Evolutionary conservation across 2,797 vertebrate species (phyloP).

Genomic region (Threskiornis aethiopicus): DNA sequence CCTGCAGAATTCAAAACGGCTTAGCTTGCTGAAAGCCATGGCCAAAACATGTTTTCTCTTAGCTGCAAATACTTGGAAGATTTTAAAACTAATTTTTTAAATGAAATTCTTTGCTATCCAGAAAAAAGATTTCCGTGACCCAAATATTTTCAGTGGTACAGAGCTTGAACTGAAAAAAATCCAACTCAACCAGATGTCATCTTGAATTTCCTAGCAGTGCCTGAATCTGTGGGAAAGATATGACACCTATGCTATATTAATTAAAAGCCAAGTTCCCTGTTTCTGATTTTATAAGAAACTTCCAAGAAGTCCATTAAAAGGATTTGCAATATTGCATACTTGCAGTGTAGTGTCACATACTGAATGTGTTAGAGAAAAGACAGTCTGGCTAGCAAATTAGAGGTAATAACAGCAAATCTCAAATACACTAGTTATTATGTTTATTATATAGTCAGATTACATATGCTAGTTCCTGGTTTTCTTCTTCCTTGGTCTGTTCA

Average conservation of each 20-base stretch:
- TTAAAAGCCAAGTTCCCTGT: neutral
- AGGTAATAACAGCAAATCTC: conserved; percentile 39
- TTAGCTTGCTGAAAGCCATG: conserved; percentile 47
- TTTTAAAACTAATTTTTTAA: conserved; percentile 35
- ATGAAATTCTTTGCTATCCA: conserved; percentile 28
- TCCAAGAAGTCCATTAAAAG: neutral
- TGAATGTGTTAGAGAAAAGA: conserved; percentile 43
- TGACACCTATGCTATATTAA: conserved; percentile 3
- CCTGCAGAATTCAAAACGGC: conserved; percentile 39
- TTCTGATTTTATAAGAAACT: neutral
- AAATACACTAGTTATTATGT: neutral
- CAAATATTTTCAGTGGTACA: conserved; percentile 22
- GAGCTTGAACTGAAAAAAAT: neutral
- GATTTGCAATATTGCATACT: neutral
- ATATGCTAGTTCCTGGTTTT: neutral
- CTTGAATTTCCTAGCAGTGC: neutral
- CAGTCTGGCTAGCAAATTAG: conserved; percentile 46
- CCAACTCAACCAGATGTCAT: neutral
- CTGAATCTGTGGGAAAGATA: neutral
- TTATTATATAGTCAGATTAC: conserved; percentile 50
- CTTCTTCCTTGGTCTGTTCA: conserved; percentile 19
- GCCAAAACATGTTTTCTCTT: conserved; percentile 63
- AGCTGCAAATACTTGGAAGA: conserved; percentile 40
- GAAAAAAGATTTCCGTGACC: conserved; percentile 7
- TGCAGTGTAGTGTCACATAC: neutral